These are phyloP conservation scores for Haliaeetus leucogaster DNA, from an alignment of 2,113 vertebrate genomes.

Conservation along the genomic window DNA sequence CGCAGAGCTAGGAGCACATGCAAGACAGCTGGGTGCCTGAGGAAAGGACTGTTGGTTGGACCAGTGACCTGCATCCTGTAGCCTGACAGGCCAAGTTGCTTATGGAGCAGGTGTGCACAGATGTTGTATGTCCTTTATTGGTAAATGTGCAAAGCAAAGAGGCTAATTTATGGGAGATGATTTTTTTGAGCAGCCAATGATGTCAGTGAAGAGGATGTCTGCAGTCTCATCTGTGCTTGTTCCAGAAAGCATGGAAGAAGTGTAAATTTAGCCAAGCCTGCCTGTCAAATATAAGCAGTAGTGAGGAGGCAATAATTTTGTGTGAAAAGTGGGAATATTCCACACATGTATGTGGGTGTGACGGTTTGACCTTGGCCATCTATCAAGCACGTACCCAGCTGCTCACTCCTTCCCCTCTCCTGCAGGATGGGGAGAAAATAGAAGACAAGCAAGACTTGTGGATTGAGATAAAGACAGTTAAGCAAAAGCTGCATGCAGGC, in stretches of 20 bases:
- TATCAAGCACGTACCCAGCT: background rate
- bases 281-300: background rate
- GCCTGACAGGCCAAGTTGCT: background rate
- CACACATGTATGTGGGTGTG: rapidly evolving
- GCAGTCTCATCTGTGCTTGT: background rate
- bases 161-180: background rate
- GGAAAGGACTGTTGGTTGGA: background rate
- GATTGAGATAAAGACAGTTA: background rate
- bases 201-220: background rate
- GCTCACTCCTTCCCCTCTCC: rapidly evolving
- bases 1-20: background rate
- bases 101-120: background rate
- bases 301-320: background rate
- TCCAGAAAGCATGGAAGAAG: background rate
- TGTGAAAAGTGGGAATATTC: background rate
- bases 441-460: background rate
- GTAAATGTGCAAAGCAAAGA: background rate
- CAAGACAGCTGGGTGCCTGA: background rate
- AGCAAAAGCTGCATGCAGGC: background rate
- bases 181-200: background rate
- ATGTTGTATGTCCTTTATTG: background rate
- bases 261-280: rapidly evolving
- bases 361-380: background rate
- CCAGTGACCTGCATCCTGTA: no score
- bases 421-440: background rate